Percentiles rank a stretch among this genome's conserved stretches.
Conservation (phyloP, 2,797 vertebrate species). For the Amazona finschi region DNA sequence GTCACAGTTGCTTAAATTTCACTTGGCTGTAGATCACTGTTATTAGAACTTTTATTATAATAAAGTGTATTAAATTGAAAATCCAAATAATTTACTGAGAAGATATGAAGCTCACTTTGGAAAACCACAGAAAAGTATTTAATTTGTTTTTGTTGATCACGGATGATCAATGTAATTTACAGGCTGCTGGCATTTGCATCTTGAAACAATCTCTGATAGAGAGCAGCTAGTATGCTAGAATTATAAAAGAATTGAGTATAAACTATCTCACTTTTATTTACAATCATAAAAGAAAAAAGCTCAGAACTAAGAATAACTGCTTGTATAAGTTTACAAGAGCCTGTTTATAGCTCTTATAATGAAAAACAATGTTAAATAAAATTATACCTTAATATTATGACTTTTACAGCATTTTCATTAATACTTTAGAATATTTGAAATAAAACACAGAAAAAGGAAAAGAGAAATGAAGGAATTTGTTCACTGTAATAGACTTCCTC, state of each 20-base stretch:
- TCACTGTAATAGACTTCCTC: background rate
- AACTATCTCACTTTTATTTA: background rate
- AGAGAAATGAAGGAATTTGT: constrained; percentile 10
- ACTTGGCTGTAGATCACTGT: background rate
- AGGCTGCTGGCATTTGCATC: background rate
- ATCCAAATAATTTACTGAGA: background rate
- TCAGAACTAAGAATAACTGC: background rate
- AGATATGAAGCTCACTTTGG: background rate
- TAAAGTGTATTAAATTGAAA: background rate
- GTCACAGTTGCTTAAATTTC: background rate
- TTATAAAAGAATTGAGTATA: background rate
- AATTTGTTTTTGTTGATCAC: background rate
- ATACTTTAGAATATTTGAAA: constrained; percentile 22
- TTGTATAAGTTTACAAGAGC: constrained; percentile 21
- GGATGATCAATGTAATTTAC: background rate
- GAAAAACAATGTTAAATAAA: constrained; percentile 32
- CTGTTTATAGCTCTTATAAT: background rate
- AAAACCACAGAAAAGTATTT: background rate
- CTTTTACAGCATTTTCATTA: constrained; percentile 47
- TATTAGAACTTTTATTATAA: background rate
- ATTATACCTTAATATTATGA: background rate
- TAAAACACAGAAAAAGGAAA: background rate
- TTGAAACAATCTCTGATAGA: background rate
- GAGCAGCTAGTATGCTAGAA: background rate
- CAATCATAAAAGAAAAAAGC: background rate